phyloP scores from a whole-genome alignment of 2,888 invertebrate genomes.

The Neoaliturus tenellus region DNA sequence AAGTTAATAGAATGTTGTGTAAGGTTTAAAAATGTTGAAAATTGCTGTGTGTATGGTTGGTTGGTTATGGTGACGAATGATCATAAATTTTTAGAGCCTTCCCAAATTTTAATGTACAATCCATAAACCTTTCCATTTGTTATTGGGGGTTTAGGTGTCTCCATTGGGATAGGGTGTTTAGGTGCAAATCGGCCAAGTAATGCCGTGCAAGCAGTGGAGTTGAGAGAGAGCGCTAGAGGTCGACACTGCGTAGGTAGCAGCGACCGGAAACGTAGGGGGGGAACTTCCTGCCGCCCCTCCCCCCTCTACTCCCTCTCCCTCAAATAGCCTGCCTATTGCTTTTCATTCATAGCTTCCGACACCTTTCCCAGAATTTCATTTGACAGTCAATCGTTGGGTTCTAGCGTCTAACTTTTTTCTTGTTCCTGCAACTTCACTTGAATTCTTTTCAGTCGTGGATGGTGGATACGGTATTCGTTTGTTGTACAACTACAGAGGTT shows the following conservation, averaged over 20 bases:
- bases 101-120: too few relatives aligned
- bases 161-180: too few relatives aligned
- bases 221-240: slow-evolving; percentile 20
- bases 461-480: too few relatives aligned
- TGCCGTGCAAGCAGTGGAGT: background rate
- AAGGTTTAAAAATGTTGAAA: too few relatives aligned
- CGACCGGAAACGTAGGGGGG: slow-evolving; percentile 51
- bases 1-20: too few relatives aligned
- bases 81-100: too few relatives aligned
- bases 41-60: too few relatives aligned
- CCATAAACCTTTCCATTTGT: too few relatives aligned
- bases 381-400: slow-evolving; percentile 45
- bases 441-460: background rate
- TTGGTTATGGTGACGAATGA: too few relatives aligned
- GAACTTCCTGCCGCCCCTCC: slow-evolving; percentile 53
- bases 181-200: background rate
- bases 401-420: background rate
- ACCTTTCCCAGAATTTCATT: slow-evolving; percentile 52
- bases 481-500: too few relatives aligned
- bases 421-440: background rate
- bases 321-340: slow-evolving; percentile 57
- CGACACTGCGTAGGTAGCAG: slow-evolving; percentile 46
- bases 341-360: slow-evolving; percentile 54
- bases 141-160: too few relatives aligned
- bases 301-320: slow-evolving; percentile 11